phyloP scores from a whole-genome alignment of 2,113 vertebrate species.

The Telmatochromis sp. region DNA sequence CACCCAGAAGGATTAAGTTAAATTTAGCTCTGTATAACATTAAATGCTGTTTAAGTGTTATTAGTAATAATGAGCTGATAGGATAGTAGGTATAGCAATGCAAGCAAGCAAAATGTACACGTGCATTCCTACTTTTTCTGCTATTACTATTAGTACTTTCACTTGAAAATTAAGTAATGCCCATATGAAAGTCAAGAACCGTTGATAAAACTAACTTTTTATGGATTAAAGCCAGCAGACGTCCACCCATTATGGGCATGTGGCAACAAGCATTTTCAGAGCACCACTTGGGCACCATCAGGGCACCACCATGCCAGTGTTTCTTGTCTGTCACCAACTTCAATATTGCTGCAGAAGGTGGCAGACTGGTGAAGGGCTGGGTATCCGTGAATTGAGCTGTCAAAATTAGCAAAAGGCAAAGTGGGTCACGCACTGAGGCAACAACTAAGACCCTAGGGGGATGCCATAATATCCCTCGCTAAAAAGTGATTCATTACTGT shows the following conservation, averaged over 20 bases:
- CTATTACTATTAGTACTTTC: not conserved
- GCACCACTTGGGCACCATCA: slow-evolving; percentile 50
- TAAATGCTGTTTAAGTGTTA: not conserved
- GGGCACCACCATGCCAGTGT: slow-evolving; percentile 31
- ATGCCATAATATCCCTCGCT: not conserved
- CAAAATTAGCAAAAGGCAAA: slow-evolving; percentile 58
- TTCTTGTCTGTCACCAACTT: slow-evolving; percentile 53
- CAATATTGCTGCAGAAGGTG: slow-evolving; percentile 47
- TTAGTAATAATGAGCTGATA: not conserved
- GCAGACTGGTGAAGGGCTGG: slow-evolving; percentile 46
- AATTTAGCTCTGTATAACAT: not conserved
- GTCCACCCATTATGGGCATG: slow-evolving; percentile 7
- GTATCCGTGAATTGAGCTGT: slow-evolving; percentile 47
- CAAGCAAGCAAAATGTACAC: not conserved
- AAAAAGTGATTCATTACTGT: slow-evolving; percentile 35
- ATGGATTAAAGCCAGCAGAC: not conserved
- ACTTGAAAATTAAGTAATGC: not conserved
- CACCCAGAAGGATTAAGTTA: not conserved
- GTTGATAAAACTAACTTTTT: slow-evolving; percentile 11
- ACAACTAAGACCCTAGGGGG: slow-evolving; percentile 45
- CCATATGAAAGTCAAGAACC: not conserved
- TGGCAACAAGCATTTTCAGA: slow-evolving; percentile 30
- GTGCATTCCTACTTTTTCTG: not conserved
- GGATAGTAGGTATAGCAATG: not conserved
- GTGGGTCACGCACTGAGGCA: slow-evolving; percentile 35